Evolutionary conservation across 2,113 vertebrate species (phyloP), one percentile per base, ranked within the genome.

Genomic region (Recurvirostra avosetta): DNA sequence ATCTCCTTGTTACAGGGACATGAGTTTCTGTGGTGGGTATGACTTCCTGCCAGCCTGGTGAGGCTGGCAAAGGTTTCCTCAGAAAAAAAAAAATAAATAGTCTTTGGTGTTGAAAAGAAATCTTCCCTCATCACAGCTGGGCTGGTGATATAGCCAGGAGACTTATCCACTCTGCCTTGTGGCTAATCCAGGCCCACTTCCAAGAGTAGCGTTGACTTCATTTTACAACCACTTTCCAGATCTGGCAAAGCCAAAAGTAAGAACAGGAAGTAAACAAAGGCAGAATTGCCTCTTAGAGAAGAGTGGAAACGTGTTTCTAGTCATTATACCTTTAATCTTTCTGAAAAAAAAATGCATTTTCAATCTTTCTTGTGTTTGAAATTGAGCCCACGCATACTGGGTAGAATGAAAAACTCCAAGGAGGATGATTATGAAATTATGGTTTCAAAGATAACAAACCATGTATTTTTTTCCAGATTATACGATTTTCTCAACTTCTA

Each of bases 1-100:
- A 26, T 38, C 32, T 65, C 45, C 38, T 58, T 68, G 8, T 55
- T 52, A n/a, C 0, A 0, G 20, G 30, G 11, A 53, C 2, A 2
- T 23, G 45, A 80, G 3, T 49, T 87, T 90, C 52, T 65, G 11
- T 55, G 6, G 2, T 72, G 18, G 22, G 2, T 27, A 47, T 20
- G 29, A 62, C 12, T 59, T 87, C 65, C 56, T 78, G 32, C 13
- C 38, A 81, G 21, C 7, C 9, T 61, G 19, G 16, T 52, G 36
- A 68, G 17, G 11, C 2, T 72, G 19, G 23, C 5, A 91, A 70
- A 49, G 23, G 32, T 9, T 65, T n/a, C 25, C 18, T 56, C 8
- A 20, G 15, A 5, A 40, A 62, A 36, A 55, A 6, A 38, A 12
- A 40, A 22, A 23, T n/a, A 6, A 3, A 7, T 2, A 12, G 21